Percentiles rank a stretch among this genome's conserved stretches.
These are phyloP conservation scores for Tor tambroides DNA, from an alignment of 2,113 vertebrate genomes.

Conservation along the genomic window DNA sequence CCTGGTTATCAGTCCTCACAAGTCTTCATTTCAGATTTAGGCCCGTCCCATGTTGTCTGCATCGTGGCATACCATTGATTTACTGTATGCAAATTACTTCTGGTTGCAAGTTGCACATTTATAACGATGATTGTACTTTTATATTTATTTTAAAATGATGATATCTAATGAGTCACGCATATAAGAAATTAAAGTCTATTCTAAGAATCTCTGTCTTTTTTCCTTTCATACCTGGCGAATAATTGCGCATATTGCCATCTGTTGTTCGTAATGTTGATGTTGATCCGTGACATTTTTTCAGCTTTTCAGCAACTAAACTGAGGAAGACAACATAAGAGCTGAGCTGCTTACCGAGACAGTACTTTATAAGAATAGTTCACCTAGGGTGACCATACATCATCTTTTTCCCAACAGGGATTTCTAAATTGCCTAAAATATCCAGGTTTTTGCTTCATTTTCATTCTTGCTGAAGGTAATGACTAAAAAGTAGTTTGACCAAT, in stretches of 20 bases:
- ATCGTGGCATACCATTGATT: conserved; percentile 70
- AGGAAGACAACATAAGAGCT: neutral
- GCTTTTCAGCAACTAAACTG: neutral
- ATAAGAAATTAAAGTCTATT: conserved; percentile 61
- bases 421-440: too few species aligned
- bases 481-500: too few species aligned
- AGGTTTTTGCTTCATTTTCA: neutral
- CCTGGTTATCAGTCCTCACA: neutral
- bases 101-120: conserved; percentile 83
- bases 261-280: neutral
- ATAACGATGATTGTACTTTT: conserved; percentile 83
- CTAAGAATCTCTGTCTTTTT: conserved; percentile 28
- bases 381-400: too few species aligned
- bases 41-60: conserved; percentile 71
- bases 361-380: neutral
- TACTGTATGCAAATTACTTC: conserved; percentile 75
- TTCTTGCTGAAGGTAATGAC: neutral
- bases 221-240: too few species aligned
- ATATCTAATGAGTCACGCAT: conserved; percentile 56
- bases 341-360: neutral
- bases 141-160: conserved; percentile 75
- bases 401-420: too few species aligned
- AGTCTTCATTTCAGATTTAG: conserved; percentile 39
- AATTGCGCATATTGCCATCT: neutral
- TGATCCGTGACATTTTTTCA: neutral